Conservation (phyloP, 64 coral and sea anemone species). For the Porites australiensis region DNA sequence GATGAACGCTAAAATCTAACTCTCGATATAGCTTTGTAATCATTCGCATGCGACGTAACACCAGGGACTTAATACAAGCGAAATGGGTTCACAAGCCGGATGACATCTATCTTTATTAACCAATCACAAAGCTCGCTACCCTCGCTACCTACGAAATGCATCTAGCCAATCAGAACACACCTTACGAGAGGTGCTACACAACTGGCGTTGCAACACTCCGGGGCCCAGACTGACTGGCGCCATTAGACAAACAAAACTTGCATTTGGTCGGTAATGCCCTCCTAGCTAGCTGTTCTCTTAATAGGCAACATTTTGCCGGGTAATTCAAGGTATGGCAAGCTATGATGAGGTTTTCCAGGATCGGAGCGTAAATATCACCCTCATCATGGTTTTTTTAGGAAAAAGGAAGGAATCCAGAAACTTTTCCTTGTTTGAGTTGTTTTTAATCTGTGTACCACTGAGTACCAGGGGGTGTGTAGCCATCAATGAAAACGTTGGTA, state of each 20-base stretch:
- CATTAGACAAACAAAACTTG: too few relatives aligned
- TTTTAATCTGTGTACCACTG: neutral
- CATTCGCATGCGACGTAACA: too few relatives aligned
- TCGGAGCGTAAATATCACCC: neutral
- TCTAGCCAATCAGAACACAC: too few relatives aligned
- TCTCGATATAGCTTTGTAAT: too few relatives aligned
- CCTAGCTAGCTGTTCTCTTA: conserved; percentile 4
- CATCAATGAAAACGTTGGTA: neutral
- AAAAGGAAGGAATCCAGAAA: neutral
- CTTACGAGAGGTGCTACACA: too few relatives aligned
- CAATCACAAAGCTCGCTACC: too few relatives aligned
- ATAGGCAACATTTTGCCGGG: neutral
- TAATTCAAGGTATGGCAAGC: conserved; percentile 8
- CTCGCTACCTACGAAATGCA: too few relatives aligned
- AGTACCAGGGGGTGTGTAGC: neutral
- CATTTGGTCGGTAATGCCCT: conserved; percentile 1
- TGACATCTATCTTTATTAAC: too few relatives aligned
- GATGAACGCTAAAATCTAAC: too few relatives aligned
- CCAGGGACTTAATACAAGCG: too few relatives aligned
- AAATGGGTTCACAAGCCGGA: too few relatives aligned
- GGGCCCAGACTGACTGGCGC: neutral
- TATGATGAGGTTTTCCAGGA: too few relatives aligned
- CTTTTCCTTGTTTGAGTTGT: neutral
- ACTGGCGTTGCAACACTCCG: conserved; percentile 6
- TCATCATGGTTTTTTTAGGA: neutral